Evolutionary conservation across 2,113 vertebrate species (phyloP).

Genomic region (Nesogale talazaci): DNA sequence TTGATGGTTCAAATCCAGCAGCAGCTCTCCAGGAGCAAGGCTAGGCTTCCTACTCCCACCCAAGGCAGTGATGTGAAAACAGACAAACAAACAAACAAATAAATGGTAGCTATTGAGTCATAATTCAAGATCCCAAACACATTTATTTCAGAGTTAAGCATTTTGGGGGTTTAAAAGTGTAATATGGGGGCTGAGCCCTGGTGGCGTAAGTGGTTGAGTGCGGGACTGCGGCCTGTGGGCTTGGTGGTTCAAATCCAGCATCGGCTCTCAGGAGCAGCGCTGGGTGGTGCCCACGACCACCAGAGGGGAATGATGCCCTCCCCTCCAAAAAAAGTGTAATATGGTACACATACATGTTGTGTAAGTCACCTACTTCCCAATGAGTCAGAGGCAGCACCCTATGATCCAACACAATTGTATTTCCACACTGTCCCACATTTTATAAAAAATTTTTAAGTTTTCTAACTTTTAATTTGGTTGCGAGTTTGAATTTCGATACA

Average conservation of each 20-base stretch:
- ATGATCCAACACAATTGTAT: conserved; percentile 24
- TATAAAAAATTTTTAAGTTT: conserved; percentile 28
- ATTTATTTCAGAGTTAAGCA: background rate
- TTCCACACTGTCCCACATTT: conserved; percentile 12
- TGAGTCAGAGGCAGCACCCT: background rate
- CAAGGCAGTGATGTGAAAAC: too few relatives aligned
- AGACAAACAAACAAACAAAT: too few relatives aligned
- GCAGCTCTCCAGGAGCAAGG: too few relatives aligned
- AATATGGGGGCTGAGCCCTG: too few relatives aligned
- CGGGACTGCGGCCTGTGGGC: too few relatives aligned
- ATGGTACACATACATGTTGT: background rate
- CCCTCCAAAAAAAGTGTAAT: conserved; percentile 31
- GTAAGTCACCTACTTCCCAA: background rate
- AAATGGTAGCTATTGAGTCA: conserved; percentile 9
- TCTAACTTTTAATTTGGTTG: conserved; percentile 30
- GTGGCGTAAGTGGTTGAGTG: too few relatives aligned
- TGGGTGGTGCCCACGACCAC: too few relatives aligned
- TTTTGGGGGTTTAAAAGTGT: background rate
- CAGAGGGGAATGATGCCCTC: too few relatives aligned
- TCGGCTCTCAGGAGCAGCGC: too few relatives aligned
- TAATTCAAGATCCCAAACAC: conserved; percentile 4
- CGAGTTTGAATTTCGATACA: background rate
- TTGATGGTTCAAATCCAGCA: too few relatives aligned
- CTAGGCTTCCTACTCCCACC: too few relatives aligned
- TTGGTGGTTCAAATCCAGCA: too few relatives aligned